phyloP scores from a whole-genome alignment of 2,113 vertebrate species.

The Heterocephalus glaber region DNA sequence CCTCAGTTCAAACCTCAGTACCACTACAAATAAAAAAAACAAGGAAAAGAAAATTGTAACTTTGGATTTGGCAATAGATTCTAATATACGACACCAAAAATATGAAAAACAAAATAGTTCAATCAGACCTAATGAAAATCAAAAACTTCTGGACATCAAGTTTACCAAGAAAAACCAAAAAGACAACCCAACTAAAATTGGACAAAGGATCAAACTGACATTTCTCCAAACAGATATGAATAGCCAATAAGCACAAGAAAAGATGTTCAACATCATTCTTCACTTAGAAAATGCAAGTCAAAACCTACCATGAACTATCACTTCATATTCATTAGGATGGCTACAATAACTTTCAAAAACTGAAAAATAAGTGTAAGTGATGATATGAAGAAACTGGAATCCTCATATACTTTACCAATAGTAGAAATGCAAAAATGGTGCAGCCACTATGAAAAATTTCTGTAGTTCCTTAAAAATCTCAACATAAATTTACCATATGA shows the following conservation, averaged over 20 bases:
- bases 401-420: not conserved
- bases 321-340: not conserved
- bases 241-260: not conserved
- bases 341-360: not conserved
- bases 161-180: not conserved
- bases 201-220: not conserved
- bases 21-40: not conserved
- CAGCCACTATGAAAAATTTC: not conserved
- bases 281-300: slow-evolving; percentile 30
- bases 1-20: not conserved
- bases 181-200: not conserved
- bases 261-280: slow-evolving; percentile 9
- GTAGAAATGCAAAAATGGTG: not conserved
- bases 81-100: not conserved
- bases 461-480: not conserved
- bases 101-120: not conserved
- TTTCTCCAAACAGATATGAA: not conserved
- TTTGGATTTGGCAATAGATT: not conserved
- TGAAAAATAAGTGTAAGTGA: not conserved
- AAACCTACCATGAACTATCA: not conserved
- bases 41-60: not conserved
- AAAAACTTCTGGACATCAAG: not conserved
- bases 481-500: not conserved
- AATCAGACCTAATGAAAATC: not conserved
- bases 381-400: not conserved